Evolutionary conservation across 2,113 vertebrate species (phyloP).

Genomic region (Crotalus horridus): DNA sequence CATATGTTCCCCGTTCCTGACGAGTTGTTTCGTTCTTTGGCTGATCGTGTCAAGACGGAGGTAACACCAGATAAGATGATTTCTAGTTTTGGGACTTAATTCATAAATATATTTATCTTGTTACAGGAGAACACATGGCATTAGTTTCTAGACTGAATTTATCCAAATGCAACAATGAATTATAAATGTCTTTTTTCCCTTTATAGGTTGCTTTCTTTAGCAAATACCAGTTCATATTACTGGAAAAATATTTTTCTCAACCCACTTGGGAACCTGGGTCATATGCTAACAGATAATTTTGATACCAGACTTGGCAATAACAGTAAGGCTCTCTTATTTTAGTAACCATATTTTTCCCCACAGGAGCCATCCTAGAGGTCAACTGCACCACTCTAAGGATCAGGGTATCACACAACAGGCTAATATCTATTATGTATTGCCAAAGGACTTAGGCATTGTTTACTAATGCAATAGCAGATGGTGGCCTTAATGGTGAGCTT

Average conservation of each 20-base stretch:
- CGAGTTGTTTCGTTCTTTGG: no score
- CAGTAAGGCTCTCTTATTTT: background rate
- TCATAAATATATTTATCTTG: background rate
- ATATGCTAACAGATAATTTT: background rate
- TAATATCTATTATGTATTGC: background rate
- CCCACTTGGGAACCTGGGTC: background rate
- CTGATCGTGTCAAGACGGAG: no score
- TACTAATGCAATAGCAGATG: background rate
- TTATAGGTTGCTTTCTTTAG: background rate
- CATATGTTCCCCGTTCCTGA: no score
- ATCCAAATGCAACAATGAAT: background rate
- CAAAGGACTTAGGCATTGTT: background rate
- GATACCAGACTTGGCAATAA: background rate
- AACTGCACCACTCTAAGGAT: background rate
- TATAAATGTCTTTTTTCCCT: background rate
- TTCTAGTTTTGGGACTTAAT: no score
- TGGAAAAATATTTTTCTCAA: background rate
- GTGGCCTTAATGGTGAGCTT: background rate
- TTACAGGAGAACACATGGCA: background rate
- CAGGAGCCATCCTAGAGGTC: background rate
- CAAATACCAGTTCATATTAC: background rate
- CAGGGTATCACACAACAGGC: background rate
- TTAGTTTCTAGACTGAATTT: background rate
- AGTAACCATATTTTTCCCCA: background rate
- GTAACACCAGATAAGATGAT: no score